phyloP scores from a whole-genome alignment of 2,888 invertebrate genomes.

The Caenorhabditis sp. region DNA sequence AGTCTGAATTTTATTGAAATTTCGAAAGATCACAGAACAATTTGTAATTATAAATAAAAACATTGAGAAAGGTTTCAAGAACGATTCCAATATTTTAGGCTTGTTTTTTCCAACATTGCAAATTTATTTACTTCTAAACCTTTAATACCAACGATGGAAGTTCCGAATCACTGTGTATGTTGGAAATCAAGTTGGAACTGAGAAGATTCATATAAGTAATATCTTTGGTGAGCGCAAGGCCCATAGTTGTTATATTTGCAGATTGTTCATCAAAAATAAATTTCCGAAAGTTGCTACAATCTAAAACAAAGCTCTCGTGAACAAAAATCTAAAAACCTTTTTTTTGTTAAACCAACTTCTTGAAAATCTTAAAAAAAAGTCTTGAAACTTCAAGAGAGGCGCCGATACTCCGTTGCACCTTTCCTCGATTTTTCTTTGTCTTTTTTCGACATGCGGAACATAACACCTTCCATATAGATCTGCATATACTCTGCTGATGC shows the following conservation, averaged over 20 bases:
- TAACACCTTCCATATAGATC: conserved; percentile 80
- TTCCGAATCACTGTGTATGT: conserved; percentile 75
- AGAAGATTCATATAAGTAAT: conserved; percentile 78
- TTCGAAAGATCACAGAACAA: no score
- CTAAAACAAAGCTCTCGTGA: no score
- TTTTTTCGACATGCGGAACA: conserved; percentile 73
- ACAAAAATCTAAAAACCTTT: no score
- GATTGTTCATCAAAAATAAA: conserved; percentile 63
- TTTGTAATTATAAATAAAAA: no score
- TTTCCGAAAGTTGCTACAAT: conserved; percentile 69
- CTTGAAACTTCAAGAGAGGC: conserved; percentile 74
- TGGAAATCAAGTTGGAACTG: conserved; percentile 70
- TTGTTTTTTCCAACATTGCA: no score
- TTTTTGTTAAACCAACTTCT: conserved; percentile 65
- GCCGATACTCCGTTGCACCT: conserved; percentile 73
- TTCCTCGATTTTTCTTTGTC: conserved; percentile 68
- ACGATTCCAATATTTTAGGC: no score
- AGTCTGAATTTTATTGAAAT: conserved; percentile 73
- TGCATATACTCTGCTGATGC: conserved; percentile 71
- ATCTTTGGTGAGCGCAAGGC: conserved; percentile 77
- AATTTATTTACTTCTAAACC: conserved; percentile 32
- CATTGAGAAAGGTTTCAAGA: no score
- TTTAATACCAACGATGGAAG: conserved; percentile 81
- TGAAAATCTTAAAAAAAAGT: conserved; percentile 79
- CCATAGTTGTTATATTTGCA: conserved; percentile 59